Conservation (phyloP, 1,140 invertebrate genomes). For the Calephelis virginiensis region DNA sequence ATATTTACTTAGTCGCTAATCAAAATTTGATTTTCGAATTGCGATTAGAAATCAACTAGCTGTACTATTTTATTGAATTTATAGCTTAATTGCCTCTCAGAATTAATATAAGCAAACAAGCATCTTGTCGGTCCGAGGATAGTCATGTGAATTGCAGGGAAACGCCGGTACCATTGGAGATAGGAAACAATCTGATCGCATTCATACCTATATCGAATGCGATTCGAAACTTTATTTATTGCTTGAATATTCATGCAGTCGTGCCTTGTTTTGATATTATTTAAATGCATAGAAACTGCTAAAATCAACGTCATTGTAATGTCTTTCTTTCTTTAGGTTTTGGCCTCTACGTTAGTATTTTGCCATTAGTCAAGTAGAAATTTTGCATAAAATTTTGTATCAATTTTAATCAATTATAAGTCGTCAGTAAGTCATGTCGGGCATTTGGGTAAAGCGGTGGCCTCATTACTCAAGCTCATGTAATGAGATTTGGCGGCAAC, state of each 20-base stretch:
- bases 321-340: no score
- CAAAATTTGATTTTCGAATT: neutral
- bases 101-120: slow-evolving; percentile 20
- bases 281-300: no score
- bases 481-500: no score
- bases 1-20: neutral
- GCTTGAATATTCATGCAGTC: neutral
- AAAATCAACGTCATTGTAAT: no score
- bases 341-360: no score
- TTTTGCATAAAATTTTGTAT: no score
- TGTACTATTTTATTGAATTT: slow-evolving; percentile 3
- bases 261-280: neutral
- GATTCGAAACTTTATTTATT: slow-evolving; percentile 5
- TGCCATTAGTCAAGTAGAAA: no score
- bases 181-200: slow-evolving; percentile 22
- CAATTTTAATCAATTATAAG: no score
- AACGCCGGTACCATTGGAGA: slow-evolving; percentile 8
- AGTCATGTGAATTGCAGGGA: slow-evolving; percentile 21
- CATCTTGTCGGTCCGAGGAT: slow-evolving; percentile 14
- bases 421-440: no score
- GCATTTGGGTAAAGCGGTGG: no score
- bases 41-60: neutral
- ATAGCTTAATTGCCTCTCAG: slow-evolving; percentile 22
- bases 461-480: no score
- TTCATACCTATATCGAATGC: slow-evolving; percentile 20